Percentiles rank a stretch among this genome's conserved stretches.
phyloP scores from a whole-genome alignment of 2,113 vertebrate species.

The Poeciliopsis retropinna region DNA sequence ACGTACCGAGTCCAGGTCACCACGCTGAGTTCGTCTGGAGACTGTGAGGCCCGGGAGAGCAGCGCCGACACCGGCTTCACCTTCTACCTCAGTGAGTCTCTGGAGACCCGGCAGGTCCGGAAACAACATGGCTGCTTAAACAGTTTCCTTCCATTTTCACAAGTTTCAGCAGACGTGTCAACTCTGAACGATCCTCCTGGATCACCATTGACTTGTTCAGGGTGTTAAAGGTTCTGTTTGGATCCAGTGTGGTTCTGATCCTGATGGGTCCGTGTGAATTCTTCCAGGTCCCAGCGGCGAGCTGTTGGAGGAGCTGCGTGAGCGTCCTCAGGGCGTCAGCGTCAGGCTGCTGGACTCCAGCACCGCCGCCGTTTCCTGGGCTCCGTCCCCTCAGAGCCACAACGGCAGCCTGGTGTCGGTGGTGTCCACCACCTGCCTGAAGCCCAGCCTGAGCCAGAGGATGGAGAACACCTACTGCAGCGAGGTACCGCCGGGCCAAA shows the following conservation, averaged over 20 bases:
- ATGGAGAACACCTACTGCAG: conserved; percentile 92
- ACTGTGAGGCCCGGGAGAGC: conserved; percentile 88
- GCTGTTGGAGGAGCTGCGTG: conserved; percentile 88
- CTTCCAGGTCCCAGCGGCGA: conserved; percentile 84
- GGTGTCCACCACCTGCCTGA: conserved; percentile 90
- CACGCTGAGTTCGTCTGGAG: conserved; percentile 88
- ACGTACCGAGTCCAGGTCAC: conserved; percentile 87
- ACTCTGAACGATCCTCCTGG: not conserved
- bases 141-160: too few species aligned
- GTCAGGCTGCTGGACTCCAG: conserved; percentile 87
- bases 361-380: conserved; percentile 88
- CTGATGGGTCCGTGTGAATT: not conserved
- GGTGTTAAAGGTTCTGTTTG: not conserved
- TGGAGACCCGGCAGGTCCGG: not conserved
- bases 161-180: not conserved
- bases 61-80: conserved; percentile 82
- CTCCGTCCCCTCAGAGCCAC: conserved; percentile 70
- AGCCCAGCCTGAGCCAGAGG: conserved; percentile 89
- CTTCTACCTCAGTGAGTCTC: conserved; percentile 90
- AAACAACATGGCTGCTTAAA: not conserved
- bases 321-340: conserved; percentile 85
- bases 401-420: conserved; percentile 90
- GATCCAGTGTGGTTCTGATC: not conserved
- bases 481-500: conserved; percentile 75
- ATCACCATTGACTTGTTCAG: not conserved